Percentiles rank a stretch among this genome's conserved stretches.
phyloP scores from a whole-genome alignment of 2,888 invertebrate species.

The Epistrophe eligans region DNA sequence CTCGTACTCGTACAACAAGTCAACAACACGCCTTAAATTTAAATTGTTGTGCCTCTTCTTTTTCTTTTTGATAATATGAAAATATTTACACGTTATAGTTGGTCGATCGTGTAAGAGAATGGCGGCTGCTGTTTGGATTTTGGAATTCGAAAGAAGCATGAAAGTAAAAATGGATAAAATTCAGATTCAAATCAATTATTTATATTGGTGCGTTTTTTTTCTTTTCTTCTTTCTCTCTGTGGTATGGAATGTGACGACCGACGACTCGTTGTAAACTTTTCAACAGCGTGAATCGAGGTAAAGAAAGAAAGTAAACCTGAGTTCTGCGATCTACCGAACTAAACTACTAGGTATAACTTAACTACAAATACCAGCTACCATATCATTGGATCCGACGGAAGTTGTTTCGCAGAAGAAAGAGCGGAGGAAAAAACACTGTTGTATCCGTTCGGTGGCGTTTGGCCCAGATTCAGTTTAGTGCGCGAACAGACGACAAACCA shows the following conservation, averaged over 20 bases:
- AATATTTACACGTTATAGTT: constrained; percentile 63
- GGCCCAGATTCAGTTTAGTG: constrained; percentile 65
- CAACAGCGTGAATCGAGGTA: constrained; percentile 10
- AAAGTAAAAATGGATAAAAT: constrained; percentile 66
- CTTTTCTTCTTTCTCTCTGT: constrained; percentile 2
- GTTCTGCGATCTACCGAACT: neutral
- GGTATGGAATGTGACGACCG: constrained; percentile 48
- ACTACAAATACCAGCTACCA: neutral
- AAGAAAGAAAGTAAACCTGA: constrained; percentile 68
- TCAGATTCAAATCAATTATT: constrained; percentile 40
- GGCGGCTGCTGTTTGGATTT: neutral
- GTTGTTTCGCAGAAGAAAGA: constrained; percentile 38
- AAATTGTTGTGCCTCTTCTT: constrained; percentile 43
- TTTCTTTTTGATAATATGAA: neutral
- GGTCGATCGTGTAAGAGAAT: constrained; percentile 20
- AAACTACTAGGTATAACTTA: neutral
- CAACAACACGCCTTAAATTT: constrained; percentile 34
- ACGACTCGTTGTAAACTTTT: neutral
- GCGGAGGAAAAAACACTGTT: constrained; percentile 46
- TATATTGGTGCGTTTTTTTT: constrained; percentile 7
- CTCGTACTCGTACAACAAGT: too few species aligned
- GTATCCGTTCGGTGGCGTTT: constrained; percentile 48
- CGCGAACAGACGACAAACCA: constrained; percentile 43
- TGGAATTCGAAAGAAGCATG: constrained; percentile 52
- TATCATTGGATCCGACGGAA: constrained; percentile 35